Evolutionary conservation across 2,888 invertebrate species (phyloP).

Genomic region (Aproaerema taeniolella): DNA sequence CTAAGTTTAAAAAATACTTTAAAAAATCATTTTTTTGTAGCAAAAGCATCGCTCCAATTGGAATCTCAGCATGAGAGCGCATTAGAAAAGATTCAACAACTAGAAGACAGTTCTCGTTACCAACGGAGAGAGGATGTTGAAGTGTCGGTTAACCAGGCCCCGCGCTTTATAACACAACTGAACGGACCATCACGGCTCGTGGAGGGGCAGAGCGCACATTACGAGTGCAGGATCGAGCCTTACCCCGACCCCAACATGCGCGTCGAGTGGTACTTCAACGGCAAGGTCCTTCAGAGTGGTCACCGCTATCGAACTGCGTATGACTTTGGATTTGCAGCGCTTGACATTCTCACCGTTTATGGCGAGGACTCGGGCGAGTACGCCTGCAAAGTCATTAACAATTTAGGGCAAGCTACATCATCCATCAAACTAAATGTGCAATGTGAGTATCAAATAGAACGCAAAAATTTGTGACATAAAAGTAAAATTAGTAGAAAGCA

Average conservation of each 20-base stretch:
- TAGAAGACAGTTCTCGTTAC: conserved; percentile 89
- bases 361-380: conserved; percentile 97
- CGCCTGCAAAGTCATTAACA: conserved; percentile 91
- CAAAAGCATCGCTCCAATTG: conserved; percentile 90
- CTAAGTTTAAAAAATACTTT: not conserved
- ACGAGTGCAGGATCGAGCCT: conserved; percentile 95
- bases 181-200: conserved; percentile 90
- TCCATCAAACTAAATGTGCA: conserved; percentile 88
- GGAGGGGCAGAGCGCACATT: conserved; percentile 94
- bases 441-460: conserved; percentile 79
- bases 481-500: not conserved
- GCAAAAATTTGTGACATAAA: no score
- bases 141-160: conserved; percentile 87
- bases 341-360: conserved; percentile 96
- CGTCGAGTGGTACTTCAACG: conserved; percentile 96
- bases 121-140: conserved; percentile 90
- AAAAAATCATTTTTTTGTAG: conserved; percentile 47
- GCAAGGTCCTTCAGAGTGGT: conserved; percentile 90
- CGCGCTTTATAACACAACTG: conserved; percentile 89
- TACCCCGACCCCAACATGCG: conserved; percentile 93
- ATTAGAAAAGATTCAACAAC: conserved; percentile 88
- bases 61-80: conserved; percentile 94
- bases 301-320: conserved; percentile 95
- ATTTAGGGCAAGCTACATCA: conserved; percentile 88
- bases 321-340: conserved; percentile 97